Percentiles rank a stretch among this genome's conserved stretches.
These are phyloP conservation scores for Myrmecobius fasciatus DNA, from an alignment of 2,113 vertebrate genomes.

Conservation along the genomic window DNA sequence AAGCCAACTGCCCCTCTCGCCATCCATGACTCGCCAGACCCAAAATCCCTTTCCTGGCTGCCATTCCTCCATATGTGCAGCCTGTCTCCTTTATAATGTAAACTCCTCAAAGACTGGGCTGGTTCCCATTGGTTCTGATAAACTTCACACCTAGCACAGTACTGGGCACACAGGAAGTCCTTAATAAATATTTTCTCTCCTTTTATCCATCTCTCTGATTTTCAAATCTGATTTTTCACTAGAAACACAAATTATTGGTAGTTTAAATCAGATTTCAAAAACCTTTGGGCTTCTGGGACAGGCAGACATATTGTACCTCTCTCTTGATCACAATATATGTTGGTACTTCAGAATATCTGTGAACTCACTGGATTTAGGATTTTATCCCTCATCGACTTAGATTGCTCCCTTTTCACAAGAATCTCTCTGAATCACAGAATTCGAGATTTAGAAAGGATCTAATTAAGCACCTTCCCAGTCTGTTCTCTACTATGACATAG, in stretches of 20 bases:
- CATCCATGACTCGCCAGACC: background rate
- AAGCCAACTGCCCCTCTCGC: background rate
- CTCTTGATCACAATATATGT: background rate
- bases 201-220: background rate
- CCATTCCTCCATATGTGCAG: background rate
- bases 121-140: background rate
- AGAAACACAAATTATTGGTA: background rate
- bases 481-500: background rate
- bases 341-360: background rate
- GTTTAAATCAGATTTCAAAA: slow-evolving; percentile 20
- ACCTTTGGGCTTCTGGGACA: background rate
- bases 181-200: background rate
- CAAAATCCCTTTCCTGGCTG: background rate
- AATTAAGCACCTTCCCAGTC: background rate
- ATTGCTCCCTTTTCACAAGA: background rate
- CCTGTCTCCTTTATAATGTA: background rate
- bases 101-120: background rate
- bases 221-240: background rate
- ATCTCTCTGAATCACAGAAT: background rate
- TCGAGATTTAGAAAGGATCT: background rate
- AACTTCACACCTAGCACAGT: background rate
- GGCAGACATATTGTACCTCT: background rate
- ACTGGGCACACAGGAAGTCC: background rate
- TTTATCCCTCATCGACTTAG: background rate
- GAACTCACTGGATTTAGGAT: background rate